Conservation (phyloP, 2,797 vertebrate species). For the Arnoldichthys spilopterus region DNA sequence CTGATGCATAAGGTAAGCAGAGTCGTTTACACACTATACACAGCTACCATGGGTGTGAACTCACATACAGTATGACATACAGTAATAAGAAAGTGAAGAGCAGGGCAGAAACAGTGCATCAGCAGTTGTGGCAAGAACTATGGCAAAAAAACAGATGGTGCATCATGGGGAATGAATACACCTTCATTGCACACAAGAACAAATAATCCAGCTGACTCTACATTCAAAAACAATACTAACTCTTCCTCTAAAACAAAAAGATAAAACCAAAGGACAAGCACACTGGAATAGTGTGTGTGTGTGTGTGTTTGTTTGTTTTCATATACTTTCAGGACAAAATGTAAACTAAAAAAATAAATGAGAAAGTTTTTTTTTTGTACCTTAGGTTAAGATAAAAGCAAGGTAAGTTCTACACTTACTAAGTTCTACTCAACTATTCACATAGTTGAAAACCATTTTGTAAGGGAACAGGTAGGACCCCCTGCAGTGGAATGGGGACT, state of each 20-base stretch:
- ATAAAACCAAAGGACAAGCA: slow-evolving; percentile 45
- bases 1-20: neutral
- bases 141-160: slow-evolving; percentile 74
- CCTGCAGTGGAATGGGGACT: no score
- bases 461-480: no score
- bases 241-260: slow-evolving; percentile 6
- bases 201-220: slow-evolving; percentile 71
- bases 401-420: no score
- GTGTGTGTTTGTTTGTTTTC: neutral
- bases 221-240: slow-evolving; percentile 52
- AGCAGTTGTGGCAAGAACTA: slow-evolving; percentile 68
- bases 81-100: slow-evolving; percentile 33
- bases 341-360: no score
- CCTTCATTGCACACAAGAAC: slow-evolving; percentile 61
- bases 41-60: slow-evolving; percentile 3
- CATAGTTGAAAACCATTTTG: no score
- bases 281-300: slow-evolving; percentile 20
- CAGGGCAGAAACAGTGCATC: slow-evolving; percentile 66
- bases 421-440: no score
- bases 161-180: slow-evolving; percentile 71
- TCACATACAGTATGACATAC: slow-evolving; percentile 36
- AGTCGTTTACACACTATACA: neutral
- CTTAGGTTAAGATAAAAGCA: no score
- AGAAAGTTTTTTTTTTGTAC: no score
- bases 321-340: neutral